Conservation (phyloP, 1,140 invertebrate genomes). For the Macrocentrus cingulum region DNA sequence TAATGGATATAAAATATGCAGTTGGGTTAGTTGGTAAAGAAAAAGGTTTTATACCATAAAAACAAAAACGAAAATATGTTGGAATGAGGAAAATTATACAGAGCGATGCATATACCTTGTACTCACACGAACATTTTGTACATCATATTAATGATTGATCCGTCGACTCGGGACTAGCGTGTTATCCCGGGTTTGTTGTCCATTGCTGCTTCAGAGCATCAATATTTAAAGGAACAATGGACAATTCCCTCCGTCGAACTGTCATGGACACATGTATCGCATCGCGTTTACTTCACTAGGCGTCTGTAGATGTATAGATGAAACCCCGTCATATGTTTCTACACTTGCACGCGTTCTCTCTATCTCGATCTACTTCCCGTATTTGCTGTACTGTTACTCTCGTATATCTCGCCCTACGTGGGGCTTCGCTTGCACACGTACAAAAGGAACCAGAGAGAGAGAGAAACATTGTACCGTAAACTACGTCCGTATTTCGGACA, state of each 20-base stretch:
- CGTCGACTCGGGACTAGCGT: constrained; percentile 14
- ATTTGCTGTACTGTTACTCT: neutral
- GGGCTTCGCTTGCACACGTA: neutral
- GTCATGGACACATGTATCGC: neutral
- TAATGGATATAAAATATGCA: too few relatives aligned
- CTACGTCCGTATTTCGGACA: too few relatives aligned
- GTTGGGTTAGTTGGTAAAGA: too few relatives aligned
- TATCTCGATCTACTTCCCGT: neutral
- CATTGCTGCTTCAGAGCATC: constrained; percentile 25
- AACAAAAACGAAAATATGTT: too few relatives aligned
- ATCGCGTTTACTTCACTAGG: neutral
- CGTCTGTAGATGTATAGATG: too few relatives aligned
- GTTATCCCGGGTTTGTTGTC: constrained; percentile 20
- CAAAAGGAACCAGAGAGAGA: neutral
- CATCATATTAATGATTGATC: constrained; percentile 28
- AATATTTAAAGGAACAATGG: constrained; percentile 29
- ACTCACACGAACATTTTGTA: constrained; percentile 23
- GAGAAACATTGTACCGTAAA: too few relatives aligned
- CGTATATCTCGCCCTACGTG: neutral
- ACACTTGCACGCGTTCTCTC: constrained; percentile 1
- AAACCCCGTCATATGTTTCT: too few relatives aligned
- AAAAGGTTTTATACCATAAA: too few relatives aligned
- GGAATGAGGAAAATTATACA: too few relatives aligned
- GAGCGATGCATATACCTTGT: neutral
- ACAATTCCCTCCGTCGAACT: neutral